phyloP scores from a whole-genome alignment of 2,888 invertebrate genomes.

The Abscondita cerata region DNA sequence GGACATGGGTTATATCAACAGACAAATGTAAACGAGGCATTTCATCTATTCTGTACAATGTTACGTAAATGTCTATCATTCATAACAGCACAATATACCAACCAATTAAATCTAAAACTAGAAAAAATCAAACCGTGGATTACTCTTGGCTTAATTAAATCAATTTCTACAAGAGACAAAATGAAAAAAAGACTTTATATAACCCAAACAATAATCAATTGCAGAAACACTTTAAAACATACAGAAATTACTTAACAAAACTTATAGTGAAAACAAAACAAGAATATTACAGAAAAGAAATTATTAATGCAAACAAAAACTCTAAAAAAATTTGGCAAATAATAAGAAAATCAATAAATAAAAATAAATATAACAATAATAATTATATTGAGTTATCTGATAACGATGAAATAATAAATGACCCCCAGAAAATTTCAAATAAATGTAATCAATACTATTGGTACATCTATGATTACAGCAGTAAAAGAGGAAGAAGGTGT shows the following conservation, averaged over 20 bases:
- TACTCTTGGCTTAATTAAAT: conserved; percentile 5
- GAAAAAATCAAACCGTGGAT: conserved; percentile 7
- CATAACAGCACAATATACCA: not conserved
- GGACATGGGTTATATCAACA: not conserved
- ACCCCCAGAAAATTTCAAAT: not conserved
- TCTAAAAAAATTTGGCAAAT: conserved; percentile 3
- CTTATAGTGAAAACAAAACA: not conserved
- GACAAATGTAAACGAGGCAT: not conserved
- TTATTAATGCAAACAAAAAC: not conserved
- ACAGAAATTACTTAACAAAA: not conserved
- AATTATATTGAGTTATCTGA: no score
- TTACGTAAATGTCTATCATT: not conserved
- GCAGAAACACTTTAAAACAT: not conserved
- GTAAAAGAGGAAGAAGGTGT: no score
- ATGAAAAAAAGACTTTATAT: not conserved
- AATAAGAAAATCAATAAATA: not conserved
- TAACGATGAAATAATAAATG: not conserved
- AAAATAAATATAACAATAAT: not conserved
- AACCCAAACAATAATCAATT: not conserved
- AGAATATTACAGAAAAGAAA: conserved; percentile 2
- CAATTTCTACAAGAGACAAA: conserved; percentile 3
- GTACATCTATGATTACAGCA: no score
- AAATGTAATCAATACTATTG: not conserved
- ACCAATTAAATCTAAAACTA: not conserved
- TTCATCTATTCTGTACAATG: not conserved